Evolutionary conservation across 2,888 invertebrate genomes (phyloP), one percentile per base, ranked within the genome.

Genomic region (Acrobeloides nanus): DNA sequence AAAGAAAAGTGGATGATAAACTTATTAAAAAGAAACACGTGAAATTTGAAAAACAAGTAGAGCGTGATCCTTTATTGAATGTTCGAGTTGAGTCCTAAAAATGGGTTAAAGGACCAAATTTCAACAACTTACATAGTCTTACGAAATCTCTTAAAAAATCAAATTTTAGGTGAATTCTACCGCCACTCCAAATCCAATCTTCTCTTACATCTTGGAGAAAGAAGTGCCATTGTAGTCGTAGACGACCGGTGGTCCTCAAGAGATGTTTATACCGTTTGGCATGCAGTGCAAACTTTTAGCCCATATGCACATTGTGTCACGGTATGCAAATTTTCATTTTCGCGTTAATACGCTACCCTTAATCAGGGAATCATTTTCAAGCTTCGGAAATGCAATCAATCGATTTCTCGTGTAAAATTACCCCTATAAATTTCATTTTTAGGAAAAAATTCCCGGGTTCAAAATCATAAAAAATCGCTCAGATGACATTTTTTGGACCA

Each of bases 181-280:
- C 48, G 42, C n/a, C 55, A 46, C 24, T 32, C 27, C 10, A 40
- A 39, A 25, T 20, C 39, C 48, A 39, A 51, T 20, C 31, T 51
- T 31, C 52, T 51, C 23, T 8, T 55, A 20, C 49, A 51, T 34
- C 29, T 55, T 25, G 59, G 39, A 42, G 38, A 55, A 25, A 40
- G 55, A 21, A 47, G 41, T 33, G 51, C 37, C 6, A 38, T 43
- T 23, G 15, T 55, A 18, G 34, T 59, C 12, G 55, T 55, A 12
- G 55, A 53, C 35, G 57, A 55, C 21, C 38, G 52, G 29, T 59
- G 59, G 55, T 51, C 49, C 29, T 33, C 46, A 3, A 31, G 45
- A 20, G 55, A 55, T 25, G 57, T 59, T 6, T 15, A 21, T 2
- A 20, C 24, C 24, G 29, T 53, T n/a, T 55, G 42, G 47, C 34